phyloP scores from a whole-genome alignment of 2,797 vertebrate species.

The Micromesistius poutassou region DNA sequence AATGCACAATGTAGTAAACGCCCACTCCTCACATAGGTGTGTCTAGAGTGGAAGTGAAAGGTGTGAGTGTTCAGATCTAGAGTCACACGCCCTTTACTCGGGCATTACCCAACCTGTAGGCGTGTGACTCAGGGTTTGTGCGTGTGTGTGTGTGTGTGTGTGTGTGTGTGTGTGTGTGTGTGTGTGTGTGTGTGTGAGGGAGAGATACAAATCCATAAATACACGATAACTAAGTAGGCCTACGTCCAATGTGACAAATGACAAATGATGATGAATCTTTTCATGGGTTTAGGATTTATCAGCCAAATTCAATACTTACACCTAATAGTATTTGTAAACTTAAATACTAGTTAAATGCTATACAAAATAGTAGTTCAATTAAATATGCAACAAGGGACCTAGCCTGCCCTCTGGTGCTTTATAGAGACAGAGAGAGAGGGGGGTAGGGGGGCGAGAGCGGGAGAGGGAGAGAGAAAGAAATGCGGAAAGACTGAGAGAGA shows the following conservation, averaged over 20 bases:
- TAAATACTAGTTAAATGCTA: too few species aligned
- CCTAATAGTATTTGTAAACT: too few species aligned
- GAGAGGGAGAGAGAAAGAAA: not conserved
- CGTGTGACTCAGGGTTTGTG: not conserved
- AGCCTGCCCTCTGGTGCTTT: conserved; percentile 49
- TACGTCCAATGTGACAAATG: too few species aligned
- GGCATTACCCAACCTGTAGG: too few species aligned
- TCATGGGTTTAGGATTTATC: too few species aligned
- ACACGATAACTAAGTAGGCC: not conserved
- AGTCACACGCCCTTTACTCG: not conserved
- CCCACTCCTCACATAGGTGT: conserved; percentile 18
- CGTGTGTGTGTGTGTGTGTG: not conserved
- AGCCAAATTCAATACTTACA: too few species aligned
- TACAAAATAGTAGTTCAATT: not conserved
- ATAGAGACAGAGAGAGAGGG: not conserved
- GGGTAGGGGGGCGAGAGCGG: not conserved
- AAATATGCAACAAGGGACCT: not conserved
- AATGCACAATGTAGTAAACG: too few species aligned
- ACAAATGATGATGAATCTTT: too few species aligned
- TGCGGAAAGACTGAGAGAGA: not conserved
- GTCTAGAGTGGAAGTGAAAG: conserved; percentile 42
- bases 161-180: not conserved
- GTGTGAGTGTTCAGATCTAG: conserved; percentile 2
- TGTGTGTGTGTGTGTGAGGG: conserved; percentile 6
- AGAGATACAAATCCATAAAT: not conserved